Evolutionary conservation across 2,797 vertebrate genomes (phyloP).

Genomic region (Leptatherina wallacei): DNA sequence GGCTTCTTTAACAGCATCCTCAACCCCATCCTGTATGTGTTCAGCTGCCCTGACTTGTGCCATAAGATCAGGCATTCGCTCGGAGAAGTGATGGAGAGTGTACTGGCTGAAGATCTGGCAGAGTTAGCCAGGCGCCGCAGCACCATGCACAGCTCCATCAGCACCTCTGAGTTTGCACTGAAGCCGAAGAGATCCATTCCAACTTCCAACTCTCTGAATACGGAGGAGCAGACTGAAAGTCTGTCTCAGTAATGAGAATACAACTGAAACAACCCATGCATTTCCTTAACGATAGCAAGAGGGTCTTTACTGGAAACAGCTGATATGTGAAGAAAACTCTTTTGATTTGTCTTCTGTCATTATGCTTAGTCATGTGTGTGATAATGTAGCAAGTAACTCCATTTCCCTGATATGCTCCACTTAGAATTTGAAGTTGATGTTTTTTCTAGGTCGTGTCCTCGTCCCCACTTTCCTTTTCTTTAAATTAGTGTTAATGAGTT

Average conservation of each 20-base stretch:
- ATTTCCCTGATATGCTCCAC: not conserved
- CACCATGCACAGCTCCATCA: conserved; percentile 30
- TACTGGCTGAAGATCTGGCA: conserved; percentile 79
- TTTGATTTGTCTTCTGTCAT: not conserved
- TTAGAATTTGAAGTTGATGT: not conserved
- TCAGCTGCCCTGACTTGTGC: conserved; percentile 78
- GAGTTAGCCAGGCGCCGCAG: conserved; percentile 46
- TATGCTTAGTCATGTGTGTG: not conserved
- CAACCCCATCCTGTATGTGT: conserved; percentile 79
- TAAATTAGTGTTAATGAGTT: not conserved
- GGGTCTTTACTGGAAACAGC: not conserved
- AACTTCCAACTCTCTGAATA: not conserved
- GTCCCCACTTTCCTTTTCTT: not conserved
- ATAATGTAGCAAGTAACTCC: not conserved
- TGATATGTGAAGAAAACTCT: not conserved
- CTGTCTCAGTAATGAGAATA: not conserved
- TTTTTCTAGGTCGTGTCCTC: not conserved
- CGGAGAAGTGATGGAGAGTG: conserved; percentile 74
- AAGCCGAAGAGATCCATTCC: not conserved
- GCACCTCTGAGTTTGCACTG: conserved; percentile 7
- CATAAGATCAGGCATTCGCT: conserved; percentile 73
- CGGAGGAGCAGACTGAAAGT: not conserved
- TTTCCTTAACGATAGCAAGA: not conserved
- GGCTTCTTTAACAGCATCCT: conserved; percentile 76
- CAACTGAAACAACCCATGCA: not conserved